phyloP scores from a whole-genome alignment of 2,113 vertebrate genomes.

The Machaerirhynchus nigripectus region DNA sequence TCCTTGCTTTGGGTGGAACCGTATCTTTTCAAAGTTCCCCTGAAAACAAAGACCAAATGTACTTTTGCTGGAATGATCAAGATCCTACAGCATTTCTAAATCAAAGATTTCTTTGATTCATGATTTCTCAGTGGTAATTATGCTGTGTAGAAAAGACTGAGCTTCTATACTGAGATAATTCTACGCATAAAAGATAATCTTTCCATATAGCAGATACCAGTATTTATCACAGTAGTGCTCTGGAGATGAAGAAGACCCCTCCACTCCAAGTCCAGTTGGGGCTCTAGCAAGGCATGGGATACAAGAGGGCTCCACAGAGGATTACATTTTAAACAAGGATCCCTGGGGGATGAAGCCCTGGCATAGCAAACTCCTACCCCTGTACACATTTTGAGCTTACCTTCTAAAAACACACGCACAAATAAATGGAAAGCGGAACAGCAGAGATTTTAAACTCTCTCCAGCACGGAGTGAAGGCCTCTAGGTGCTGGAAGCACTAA shows the following conservation, averaged over 20 bases:
- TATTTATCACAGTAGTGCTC: neutral
- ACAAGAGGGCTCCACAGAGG: neutral
- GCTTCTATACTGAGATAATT: neutral
- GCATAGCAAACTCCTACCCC: neutral
- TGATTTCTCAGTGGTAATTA: neutral
- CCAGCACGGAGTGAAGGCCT: neutral
- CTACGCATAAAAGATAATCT: neutral
- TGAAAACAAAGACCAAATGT: neutral
- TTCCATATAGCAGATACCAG: neutral
- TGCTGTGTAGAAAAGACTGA: neutral
- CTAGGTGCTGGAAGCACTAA: neutral
- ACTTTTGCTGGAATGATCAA: neutral
- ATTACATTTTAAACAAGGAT: neutral
- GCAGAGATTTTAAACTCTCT: neutral
- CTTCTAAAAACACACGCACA: neutral
- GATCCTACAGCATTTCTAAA: neutral
- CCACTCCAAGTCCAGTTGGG: neutral
- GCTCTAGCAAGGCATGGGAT: neutral
- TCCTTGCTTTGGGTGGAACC: neutral
- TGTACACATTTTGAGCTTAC: neutral
- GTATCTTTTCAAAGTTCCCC: neutral
- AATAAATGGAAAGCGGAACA: neutral
- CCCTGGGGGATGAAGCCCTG: neutral
- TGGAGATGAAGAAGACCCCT: neutral
- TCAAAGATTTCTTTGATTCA: neutral